Evolutionary conservation across 2,113 vertebrate species (phyloP), one percentile per base, ranked within the genome.

Genomic region (Centropus bengalensis): DNA sequence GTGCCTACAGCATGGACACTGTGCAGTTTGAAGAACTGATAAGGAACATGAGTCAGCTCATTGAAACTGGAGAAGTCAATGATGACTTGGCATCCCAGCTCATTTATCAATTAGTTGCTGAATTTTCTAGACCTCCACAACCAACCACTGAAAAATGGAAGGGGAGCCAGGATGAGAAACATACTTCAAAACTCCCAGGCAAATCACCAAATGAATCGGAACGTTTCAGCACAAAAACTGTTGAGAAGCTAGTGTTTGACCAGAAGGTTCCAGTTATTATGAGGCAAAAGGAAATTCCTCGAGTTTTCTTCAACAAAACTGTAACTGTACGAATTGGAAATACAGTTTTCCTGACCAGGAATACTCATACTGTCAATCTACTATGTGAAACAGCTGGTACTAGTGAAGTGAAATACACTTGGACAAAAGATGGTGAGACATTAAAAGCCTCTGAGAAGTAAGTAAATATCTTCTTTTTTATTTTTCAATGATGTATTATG

Each of bases 391-490:
- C 96, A 14, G 63, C 91, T 32, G 97, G 96, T 51, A 78, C 82
- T 38, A 89, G 96, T 17, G 97, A 96, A 73, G 97, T 97, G 75
- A 97, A 95, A 23, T 96, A 98, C 13, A 97, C 96, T 30, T 99
- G 99, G 99, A 99, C 96, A 88, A 99, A 98, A 97, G 98, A 99
- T 82, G 98, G 98, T 8, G 69, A 86, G 9, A 81, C 81, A 26
- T 75, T 99, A 62, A 98, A 96, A 58, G 93, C 91, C 20, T 98
- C 96, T 67, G 95, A 95, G 20, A 99, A 98, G 99, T 99, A 97
- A 97, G 98, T 98, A 49, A 75, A 94, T 54, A 54, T 5, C 63
- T 76, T 82, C 60, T 60, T 32, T 89, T 85, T 73, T 68, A 28
- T 49, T 71, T 93, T 70, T 93, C 32, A 86, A 54, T 84, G 36